Base-by-base conservation (phyloP, 2,888 invertebrate genomes). In the Aelia acuminata region DNA sequence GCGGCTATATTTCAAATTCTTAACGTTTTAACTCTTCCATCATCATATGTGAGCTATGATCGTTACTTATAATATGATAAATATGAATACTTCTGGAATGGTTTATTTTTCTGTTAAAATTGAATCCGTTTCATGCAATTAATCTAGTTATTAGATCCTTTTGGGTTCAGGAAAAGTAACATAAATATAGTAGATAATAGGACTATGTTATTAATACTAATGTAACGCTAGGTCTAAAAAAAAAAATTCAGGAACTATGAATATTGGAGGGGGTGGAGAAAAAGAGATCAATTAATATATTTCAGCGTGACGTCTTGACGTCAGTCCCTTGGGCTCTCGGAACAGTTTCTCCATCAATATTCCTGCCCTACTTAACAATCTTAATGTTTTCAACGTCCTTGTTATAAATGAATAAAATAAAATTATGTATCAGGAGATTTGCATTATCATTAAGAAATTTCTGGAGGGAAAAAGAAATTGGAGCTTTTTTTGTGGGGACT, bases 301-400 rank as follows among this genome's bases (percentile, higher is more conserved):
- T 8, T 20, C 31, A 18, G 35, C 7, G 13, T 18, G 63, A 70
- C 63, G 8, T 22, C 31, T 35, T 35, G 63, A 70, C 63, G 63
- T 70, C 35, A 70, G 31, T 70, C 20, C 63, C 43, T 39, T 80
- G 43, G 43, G 11, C 43, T 43, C 39, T 43, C 39, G 43, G 43
- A 11, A n/a, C 43, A 43, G 80, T 39, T 43, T n/a, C 80, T 80
- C n/a, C 80, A 80, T 80, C 80, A 80, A 80, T 80, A 80, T 80
- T 80, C 80, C 22, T 80, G 80, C n/a, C 39, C 43, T 47, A 80
- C 80, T 80, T 80, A 39, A 47, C 8, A n/a, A 47, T 80, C 80
- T 43, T 39, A 47, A 80, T 80, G 80, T 80, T 80, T 39, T 80
- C 43, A 22, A 80, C 43, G 80, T 80, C 80, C 80, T 80, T 80